Percentiles rank a stretch among this genome's conserved stretches.
Conservation (phyloP, 1,140 invertebrate genomes). For the Monomorium pharaonis region DNA sequence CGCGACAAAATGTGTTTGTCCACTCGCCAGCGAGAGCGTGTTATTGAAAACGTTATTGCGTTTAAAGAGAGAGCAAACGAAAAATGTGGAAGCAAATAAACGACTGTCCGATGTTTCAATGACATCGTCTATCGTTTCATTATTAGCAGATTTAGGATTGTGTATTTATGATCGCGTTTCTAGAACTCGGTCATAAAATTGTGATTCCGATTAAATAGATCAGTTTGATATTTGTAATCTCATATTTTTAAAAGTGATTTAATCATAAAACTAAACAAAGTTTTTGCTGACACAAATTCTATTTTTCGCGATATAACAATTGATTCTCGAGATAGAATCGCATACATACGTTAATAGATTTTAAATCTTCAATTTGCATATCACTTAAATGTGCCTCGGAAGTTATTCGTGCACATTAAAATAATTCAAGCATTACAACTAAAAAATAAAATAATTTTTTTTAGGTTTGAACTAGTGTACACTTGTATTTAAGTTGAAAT, state of each 20-base stretch:
- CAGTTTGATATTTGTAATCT: not conserved
- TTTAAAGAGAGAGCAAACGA: conserved; percentile 7
- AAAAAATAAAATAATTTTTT: no score
- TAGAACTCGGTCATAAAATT: not conserved
- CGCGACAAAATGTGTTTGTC: conserved; percentile 25
- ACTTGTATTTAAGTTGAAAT: no score
- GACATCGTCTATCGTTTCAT: not conserved
- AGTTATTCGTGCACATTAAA: not conserved
- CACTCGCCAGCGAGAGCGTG: not conserved
- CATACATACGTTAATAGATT: not conserved
- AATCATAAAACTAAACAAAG: not conserved
- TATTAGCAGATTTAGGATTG: not conserved
- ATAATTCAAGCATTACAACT: not conserved
- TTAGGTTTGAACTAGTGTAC: no score
- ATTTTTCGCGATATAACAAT: not conserved
- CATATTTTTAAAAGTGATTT: not conserved
- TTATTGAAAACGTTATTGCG: conserved; percentile 24
- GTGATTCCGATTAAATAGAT: not conserved
- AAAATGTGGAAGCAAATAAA: conserved; percentile 15
- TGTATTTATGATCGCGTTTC: not conserved
- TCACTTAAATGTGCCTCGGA: not conserved
- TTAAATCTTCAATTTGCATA: not conserved
- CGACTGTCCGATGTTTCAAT: not conserved
- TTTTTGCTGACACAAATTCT: not conserved
- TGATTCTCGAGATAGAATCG: not conserved